Evolutionary conservation across 2,888 invertebrate species (phyloP).

Genomic region (Tortrix viridana): DNA sequence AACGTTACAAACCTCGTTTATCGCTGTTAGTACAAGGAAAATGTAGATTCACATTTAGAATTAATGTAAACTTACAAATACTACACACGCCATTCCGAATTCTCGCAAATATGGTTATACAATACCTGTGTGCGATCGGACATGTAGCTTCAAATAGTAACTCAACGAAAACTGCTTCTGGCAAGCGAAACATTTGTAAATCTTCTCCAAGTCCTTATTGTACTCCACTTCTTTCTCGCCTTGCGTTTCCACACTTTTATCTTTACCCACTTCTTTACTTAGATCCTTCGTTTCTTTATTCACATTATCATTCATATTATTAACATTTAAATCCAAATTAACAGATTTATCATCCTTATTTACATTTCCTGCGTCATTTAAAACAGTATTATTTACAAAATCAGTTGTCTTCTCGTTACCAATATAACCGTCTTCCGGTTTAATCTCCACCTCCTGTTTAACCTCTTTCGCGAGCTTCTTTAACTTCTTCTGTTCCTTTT

Average conservation of each 20-base stretch:
- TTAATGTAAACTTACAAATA: no score
- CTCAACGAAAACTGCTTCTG: slow-evolving; percentile 72
- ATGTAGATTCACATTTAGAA: no score
- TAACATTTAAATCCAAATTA: slow-evolving; percentile 10
- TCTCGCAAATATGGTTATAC: neutral
- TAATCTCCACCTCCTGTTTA: slow-evolving; percentile 60
- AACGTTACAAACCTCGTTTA: no score
- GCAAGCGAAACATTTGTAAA: slow-evolving; percentile 77
- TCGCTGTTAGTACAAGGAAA: no score
- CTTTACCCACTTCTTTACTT: slow-evolving; percentile 23
- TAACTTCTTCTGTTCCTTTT: slow-evolving; percentile 61
- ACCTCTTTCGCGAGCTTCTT: slow-evolving; percentile 52
- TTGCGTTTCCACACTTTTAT: slow-evolving; percentile 23
- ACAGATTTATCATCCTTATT: slow-evolving; percentile 33
- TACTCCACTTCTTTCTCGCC: slow-evolving; percentile 22
- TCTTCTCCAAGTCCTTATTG: slow-evolving; percentile 59
- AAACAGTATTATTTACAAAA: slow-evolving; percentile 42
- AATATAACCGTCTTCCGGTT: slow-evolving; percentile 76
- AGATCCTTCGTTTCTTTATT: slow-evolving; percentile 34
- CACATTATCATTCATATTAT: slow-evolving; percentile 39
- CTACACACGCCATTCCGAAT: no score
- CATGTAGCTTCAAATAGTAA: slow-evolving; percentile 75
- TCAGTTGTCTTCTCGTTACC: slow-evolving; percentile 64
- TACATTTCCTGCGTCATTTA: slow-evolving; percentile 1
- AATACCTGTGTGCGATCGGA: slow-evolving; percentile 75